These are phyloP conservation scores for Apis cerana DNA, from an alignment of 1,140 invertebrate species.

Conservation along the genomic window DNA sequence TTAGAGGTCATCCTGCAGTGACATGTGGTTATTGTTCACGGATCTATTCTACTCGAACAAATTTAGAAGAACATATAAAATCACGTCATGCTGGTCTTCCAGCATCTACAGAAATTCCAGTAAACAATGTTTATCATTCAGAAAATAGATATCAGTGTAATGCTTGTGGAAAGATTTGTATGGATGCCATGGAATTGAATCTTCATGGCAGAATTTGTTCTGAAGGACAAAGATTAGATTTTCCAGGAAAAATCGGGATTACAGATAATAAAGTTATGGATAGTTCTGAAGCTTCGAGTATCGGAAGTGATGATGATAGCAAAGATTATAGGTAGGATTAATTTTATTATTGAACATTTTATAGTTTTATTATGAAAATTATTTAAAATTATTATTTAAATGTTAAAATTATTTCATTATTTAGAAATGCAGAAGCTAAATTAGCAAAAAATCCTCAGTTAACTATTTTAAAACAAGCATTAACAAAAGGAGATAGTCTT, in stretches of 20 bases:
- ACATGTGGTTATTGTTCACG: slow-evolving; percentile 79
- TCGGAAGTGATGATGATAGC: slow-evolving; percentile 74
- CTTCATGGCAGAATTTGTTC: slow-evolving; percentile 75
- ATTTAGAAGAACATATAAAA: slow-evolving; percentile 81
- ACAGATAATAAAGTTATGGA: slow-evolving; percentile 67
- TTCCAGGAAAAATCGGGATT: slow-evolving; percentile 44
- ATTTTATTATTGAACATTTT: neutral
- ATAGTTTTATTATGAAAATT: neutral
- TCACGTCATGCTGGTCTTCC: slow-evolving; percentile 77
- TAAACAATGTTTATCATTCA: slow-evolving; percentile 62
- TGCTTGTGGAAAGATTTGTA: slow-evolving; percentile 75
- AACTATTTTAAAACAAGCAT: slow-evolving; percentile 78
- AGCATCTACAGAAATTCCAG: slow-evolving; percentile 67
- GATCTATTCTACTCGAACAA: slow-evolving; percentile 80
- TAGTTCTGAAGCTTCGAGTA: slow-evolving; percentile 73
- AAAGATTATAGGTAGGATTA: slow-evolving; percentile 67
- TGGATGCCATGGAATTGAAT: slow-evolving; percentile 76
- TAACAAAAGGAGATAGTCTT: slow-evolving; percentile 74
- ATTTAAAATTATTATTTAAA: neutral
- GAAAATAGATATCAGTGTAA: slow-evolving; percentile 77
- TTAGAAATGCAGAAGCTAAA: slow-evolving; percentile 76
- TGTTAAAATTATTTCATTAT: neutral
- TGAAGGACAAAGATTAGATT: slow-evolving; percentile 59
- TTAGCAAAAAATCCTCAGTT: slow-evolving; percentile 79
- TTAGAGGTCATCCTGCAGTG: slow-evolving; percentile 80